Evolutionary conservation across 2,113 vertebrate genomes (phyloP).

Genomic region (Psilopsiagon aurifrons): DNA sequence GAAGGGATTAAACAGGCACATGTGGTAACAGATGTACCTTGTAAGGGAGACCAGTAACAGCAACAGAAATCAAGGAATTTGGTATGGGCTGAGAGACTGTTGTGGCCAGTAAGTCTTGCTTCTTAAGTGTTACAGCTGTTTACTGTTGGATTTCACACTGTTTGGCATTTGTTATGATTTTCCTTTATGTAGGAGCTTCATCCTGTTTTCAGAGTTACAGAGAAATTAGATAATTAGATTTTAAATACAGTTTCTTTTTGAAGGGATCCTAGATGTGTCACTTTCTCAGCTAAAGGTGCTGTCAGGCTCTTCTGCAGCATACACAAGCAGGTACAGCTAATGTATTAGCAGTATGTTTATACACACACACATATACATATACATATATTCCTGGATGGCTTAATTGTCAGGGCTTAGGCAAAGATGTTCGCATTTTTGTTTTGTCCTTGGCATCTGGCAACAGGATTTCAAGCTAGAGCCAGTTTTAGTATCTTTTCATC

Average conservation of each 20-base stretch:
- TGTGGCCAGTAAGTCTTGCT: neutral
- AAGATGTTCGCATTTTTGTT: neutral
- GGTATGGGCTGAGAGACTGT: neutral
- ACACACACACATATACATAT: accelerated
- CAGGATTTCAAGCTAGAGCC: neutral
- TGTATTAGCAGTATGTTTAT: neutral
- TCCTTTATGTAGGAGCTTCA: neutral
- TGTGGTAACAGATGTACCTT: neutral
- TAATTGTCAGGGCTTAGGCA: neutral
- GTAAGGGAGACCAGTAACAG: neutral
- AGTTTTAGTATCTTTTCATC: neutral
- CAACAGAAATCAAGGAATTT: neutral
- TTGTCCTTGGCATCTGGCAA: neutral
- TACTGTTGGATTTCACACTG: neutral
- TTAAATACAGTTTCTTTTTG: neutral
- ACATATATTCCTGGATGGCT: neutral
- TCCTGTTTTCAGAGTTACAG: neutral
- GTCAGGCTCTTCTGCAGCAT: neutral
- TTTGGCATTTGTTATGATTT: neutral
- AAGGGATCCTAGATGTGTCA: neutral
- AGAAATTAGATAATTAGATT: neutral
- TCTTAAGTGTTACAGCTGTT: neutral
- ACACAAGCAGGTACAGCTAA: neutral
- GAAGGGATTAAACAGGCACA: neutral
- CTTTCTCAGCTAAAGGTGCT: neutral